Evolutionary conservation across 2,113 vertebrate species (phyloP).

Genomic region (Heptranchias perlo): DNA sequence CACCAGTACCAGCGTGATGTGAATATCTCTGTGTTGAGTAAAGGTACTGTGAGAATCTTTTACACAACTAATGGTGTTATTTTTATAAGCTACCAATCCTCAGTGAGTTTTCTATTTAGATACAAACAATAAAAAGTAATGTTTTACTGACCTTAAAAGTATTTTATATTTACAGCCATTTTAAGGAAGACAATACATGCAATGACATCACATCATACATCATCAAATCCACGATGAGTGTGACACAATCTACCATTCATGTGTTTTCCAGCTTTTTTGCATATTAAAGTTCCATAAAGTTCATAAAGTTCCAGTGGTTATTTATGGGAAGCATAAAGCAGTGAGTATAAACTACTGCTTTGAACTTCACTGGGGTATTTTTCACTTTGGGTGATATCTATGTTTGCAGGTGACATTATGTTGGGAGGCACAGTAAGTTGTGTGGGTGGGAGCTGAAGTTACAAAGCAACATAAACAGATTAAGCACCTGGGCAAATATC

Average conservation of each 20-base stretch:
- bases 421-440: neutral
- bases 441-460: too few relatives aligned
- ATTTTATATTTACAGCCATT: neutral
- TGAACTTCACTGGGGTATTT: neutral
- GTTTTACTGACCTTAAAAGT: neutral
- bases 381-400: neutral
- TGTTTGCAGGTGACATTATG: neutral
- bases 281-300: too few relatives aligned
- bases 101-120: neutral
- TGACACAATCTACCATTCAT: too few relatives aligned
- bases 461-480: too few relatives aligned
- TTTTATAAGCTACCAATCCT: neutral
- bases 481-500: too few relatives aligned
- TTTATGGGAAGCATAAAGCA: neutral
- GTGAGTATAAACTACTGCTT: neutral
- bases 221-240: too few relatives aligned
- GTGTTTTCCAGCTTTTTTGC: too few relatives aligned
- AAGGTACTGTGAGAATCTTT: neutral
- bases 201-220: neutral
- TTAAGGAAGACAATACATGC: neutral
- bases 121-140: neutral
- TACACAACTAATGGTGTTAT: neutral
- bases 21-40: neutral
- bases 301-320: too few relatives aligned
- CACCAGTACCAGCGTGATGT: neutral